Evolutionary conservation across 2,888 invertebrate genomes (phyloP), one percentile per base, ranked within the genome.

Genomic region (Plebejus anna): DNA sequence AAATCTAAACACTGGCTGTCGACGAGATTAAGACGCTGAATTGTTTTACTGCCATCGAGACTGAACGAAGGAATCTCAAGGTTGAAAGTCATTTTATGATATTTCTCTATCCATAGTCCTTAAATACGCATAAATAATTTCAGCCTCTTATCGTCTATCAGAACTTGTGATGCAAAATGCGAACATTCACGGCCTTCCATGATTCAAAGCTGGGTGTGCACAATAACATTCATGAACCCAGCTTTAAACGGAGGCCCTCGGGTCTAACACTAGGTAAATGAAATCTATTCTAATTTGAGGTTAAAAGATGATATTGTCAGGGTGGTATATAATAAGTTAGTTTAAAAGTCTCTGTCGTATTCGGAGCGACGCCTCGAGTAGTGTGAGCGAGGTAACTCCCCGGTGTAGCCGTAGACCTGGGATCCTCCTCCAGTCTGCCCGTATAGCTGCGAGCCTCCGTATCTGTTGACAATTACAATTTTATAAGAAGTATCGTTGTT

Each of bases 311-410:
- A 90, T 92, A 93, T 93, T 93, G 93, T 92, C 93, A 91, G 90
- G 80, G 79, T 81, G 79, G 81, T 79, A 79, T 80, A 81, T 79
- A 78, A 81, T 79, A 78, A 80, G 80, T 84, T 82, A 76, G 79
- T 82, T 87, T 95, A 97, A 92, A 97, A 97, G 91, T 97, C 96
- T 82, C 96, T 96, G 88, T 97, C 97, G 88, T 97, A 97, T 87
- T 97, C 96, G 59, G 97, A 96, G 87, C 96, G 95, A 81, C 96
- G 93, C 72, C 96, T 91, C 75, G 95, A 94, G 86, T 95, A 95
- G 85, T 94, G 94, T 16, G 95, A 95, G 79, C 95, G 92, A 76
- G 90, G 86, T 84, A 90, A 88, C 82, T 94, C 94, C 77, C 92
- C 94, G 51, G 91, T 89, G 85, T 93, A 92, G 36, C 93, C 95